Percentiles rank a stretch among this genome's conserved stretches.
Conservation (phyloP, 2,797 vertebrate species). For the Crocodylus rhombifer region DNA sequence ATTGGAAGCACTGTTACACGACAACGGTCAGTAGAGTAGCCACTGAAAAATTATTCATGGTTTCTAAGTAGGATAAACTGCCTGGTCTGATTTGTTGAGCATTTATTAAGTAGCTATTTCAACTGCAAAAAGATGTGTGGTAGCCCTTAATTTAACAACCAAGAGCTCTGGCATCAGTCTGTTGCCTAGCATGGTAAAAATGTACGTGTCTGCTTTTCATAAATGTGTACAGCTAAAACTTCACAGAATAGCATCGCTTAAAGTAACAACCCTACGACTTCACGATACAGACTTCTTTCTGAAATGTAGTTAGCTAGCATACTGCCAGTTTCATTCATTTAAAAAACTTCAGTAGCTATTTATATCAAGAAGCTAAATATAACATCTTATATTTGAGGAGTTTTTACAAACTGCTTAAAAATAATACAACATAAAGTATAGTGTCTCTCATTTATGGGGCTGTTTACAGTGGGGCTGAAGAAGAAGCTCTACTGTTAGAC, state of each 20-base stretch:
- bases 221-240: neutral
- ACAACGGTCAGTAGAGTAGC: slow-evolving; percentile 88
- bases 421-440: too few species aligned
- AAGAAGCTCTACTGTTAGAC: slow-evolving; percentile 7
- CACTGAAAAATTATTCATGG: neutral
- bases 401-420: neutral
- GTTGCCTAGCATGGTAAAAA: neutral
- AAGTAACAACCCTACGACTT: neutral
- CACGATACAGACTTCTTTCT: too few species aligned
- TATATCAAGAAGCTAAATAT: neutral
- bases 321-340: neutral
- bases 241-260: neutral
- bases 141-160: neutral
- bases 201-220: neutral
- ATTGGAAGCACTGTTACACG: slow-evolving; percentile 88
- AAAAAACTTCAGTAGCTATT: neutral
- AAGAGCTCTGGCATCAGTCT: neutral
- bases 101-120: neutral
- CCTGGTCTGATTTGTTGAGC: neutral
- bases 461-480: slow-evolving; percentile 13
- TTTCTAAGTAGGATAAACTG: neutral
- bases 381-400: neutral
- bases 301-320: neutral
- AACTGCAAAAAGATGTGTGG: neutral
- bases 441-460: neutral